phyloP scores from a whole-genome alignment of 2,113 vertebrate genomes.

The Corythaixoides concolor region DNA sequence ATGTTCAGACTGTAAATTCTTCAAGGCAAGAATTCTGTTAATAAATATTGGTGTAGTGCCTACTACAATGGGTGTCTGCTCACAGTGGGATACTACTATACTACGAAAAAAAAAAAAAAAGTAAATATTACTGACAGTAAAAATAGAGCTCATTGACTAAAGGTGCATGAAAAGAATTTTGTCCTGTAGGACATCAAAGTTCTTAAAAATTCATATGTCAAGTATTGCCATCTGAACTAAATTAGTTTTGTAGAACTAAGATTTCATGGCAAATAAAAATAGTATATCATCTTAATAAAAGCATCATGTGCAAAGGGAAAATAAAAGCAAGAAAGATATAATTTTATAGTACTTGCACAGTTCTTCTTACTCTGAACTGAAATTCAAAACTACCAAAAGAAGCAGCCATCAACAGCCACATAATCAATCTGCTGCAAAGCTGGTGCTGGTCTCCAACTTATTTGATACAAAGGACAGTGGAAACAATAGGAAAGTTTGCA shows the following conservation, averaged over 20 bases:
- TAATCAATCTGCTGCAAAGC: constrained; percentile 64
- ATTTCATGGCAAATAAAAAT: constrained; percentile 82
- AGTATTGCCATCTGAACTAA: constrained; percentile 74
- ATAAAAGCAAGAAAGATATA: constrained; percentile 70
- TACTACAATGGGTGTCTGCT: background rate
- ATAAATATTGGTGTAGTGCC: constrained; percentile 2
- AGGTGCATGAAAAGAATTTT: constrained; percentile 66
- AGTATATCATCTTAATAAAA: constrained; percentile 79
- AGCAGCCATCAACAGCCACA: constrained; percentile 61
- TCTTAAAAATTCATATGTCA: constrained; percentile 74
- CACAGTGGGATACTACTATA: background rate
- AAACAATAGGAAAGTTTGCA: constrained; percentile 58
- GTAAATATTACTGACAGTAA: constrained; percentile 45
- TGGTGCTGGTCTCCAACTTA: constrained; percentile 34
- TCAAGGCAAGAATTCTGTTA: background rate
- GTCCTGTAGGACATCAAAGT: constrained; percentile 70
- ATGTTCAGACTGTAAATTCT: background rate
- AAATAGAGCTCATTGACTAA: constrained; percentile 67
- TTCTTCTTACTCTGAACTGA: constrained; percentile 65
- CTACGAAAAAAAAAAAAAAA: background rate
- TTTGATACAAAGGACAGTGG: constrained; percentile 58
- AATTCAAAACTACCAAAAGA: constrained; percentile 69
- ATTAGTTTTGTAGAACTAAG: constrained; percentile 75
- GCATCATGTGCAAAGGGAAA: constrained; percentile 69
- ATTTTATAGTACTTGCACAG: constrained; percentile 56